Conservation (phyloP, 2,797 vertebrate species). For the Hyperoplus lanceolatus region DNA sequence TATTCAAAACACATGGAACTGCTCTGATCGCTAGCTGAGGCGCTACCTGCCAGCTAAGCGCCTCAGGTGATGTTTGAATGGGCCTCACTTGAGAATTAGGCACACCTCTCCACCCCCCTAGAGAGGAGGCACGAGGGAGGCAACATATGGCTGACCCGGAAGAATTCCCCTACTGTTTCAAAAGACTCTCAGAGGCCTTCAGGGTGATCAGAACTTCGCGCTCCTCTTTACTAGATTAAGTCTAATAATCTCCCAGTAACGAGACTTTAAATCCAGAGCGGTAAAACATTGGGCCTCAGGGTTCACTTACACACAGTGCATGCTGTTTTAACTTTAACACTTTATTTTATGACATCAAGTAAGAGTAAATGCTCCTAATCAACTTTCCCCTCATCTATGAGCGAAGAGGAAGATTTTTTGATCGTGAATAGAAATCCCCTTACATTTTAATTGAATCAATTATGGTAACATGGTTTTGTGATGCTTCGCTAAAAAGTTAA, state of each 20-base stretch:
- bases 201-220: conserved; percentile 79
- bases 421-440: not conserved
- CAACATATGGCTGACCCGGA: conserved; percentile 74
- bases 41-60: conserved; percentile 72
- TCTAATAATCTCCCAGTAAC: conserved; percentile 87
- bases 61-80: conserved; percentile 80
- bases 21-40: conserved; percentile 41
- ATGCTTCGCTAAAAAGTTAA: not conserved
- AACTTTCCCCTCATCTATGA: conserved; percentile 69
- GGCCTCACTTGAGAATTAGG: conserved; percentile 61
- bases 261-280: conserved; percentile 81
- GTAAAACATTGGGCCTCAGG: conserved; percentile 69
- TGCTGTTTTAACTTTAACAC: conserved; percentile 70
- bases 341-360: conserved; percentile 79
- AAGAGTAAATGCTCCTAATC: conserved; percentile 71
- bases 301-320: conserved; percentile 52
- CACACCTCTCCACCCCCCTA: conserved; percentile 48
- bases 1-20: conserved; percentile 53
- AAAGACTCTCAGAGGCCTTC: conserved; percentile 71
- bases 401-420: conserved; percentile 18
- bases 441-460: not conserved
- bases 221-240: conserved; percentile 86
- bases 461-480: fast-evolving
- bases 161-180: conserved; percentile 84
- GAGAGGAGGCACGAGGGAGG: conserved; percentile 50